phyloP scores from a whole-genome alignment of 1,140 invertebrate species.

The Himalopsyche phryganea region DNA sequence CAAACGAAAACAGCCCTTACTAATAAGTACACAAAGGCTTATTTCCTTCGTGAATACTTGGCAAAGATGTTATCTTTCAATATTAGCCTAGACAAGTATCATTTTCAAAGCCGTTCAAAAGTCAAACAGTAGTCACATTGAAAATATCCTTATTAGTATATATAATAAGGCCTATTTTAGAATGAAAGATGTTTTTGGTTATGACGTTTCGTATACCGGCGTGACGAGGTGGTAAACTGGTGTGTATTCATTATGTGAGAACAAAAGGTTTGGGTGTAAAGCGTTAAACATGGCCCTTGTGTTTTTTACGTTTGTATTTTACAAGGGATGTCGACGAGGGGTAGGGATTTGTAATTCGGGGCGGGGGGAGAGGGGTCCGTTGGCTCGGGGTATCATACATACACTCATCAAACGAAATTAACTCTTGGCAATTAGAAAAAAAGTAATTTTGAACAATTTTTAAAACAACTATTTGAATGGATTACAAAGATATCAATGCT shows the following conservation, averaged over 20 bases:
- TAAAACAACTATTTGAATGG: too few relatives aligned
- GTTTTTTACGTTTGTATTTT: neutral
- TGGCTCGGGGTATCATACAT: neutral
- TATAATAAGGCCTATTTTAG: conserved; percentile 9
- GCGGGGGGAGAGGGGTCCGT: neutral
- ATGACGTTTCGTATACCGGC: conserved; percentile 11
- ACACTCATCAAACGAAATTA: too few relatives aligned
- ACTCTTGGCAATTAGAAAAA: too few relatives aligned
- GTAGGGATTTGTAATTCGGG: neutral
- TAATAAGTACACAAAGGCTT: conserved; percentile 30
- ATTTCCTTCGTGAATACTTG: conserved; percentile 27
- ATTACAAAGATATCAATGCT: too few relatives aligned
- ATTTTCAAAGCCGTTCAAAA: conserved; percentile 4
- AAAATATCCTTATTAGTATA: neutral
- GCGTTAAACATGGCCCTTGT: conserved; percentile 33
- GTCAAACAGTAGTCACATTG: neutral
- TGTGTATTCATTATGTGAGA: conserved; percentile 35
- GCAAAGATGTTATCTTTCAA: conserved; percentile 33
- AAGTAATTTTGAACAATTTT: too few relatives aligned
- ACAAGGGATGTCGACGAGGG: conserved; percentile 10
- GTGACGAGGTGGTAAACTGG: conserved; percentile 33
- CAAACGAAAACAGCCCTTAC: conserved; percentile 30
- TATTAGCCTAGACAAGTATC: conserved; percentile 23
- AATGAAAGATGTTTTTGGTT: conserved; percentile 1
- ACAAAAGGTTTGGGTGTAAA: conserved; percentile 35